phyloP scores from a whole-genome alignment of 37 sponge, comb jelly and placozoan genomes.

The Ianthella basta region DNA sequence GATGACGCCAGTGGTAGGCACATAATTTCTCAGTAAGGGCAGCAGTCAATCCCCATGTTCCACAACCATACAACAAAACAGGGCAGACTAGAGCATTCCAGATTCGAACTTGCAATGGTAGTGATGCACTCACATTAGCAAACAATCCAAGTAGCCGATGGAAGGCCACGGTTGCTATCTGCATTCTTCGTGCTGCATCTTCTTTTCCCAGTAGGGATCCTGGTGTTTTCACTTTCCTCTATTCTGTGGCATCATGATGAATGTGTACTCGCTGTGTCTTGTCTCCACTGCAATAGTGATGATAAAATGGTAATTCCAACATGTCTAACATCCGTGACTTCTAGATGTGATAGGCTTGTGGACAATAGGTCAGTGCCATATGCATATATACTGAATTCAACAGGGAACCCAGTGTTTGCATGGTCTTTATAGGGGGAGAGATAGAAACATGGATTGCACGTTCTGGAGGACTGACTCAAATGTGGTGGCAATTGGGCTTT shows the following conservation, averaged over 20 bases:
- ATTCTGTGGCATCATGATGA: neutral
- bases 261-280: neutral
- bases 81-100: conserved; percentile 1
- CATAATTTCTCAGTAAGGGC: neutral
- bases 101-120: neutral
- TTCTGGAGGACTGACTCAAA: neutral
- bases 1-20: neutral
- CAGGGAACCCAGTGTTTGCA: neutral
- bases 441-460: neutral
- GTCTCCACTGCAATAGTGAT: neutral
- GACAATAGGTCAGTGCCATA: neutral
- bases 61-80: neutral
- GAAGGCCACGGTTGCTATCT: neutral
- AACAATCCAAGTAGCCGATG: neutral
- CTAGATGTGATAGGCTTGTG: neutral
- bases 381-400: neutral
- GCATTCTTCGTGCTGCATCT: neutral
- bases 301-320: too few relatives aligned
- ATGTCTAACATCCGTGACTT: neutral
- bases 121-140: conserved; percentile 1
- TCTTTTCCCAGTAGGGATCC: conserved; percentile 2
- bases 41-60: conserved; percentile 6
- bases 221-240: neutral
- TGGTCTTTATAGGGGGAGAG: neutral
- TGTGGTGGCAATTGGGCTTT: neutral